These are phyloP conservation scores for Antrozous pallidus DNA, from an alignment of 2,797 vertebrate species.

Conservation along the genomic window DNA sequence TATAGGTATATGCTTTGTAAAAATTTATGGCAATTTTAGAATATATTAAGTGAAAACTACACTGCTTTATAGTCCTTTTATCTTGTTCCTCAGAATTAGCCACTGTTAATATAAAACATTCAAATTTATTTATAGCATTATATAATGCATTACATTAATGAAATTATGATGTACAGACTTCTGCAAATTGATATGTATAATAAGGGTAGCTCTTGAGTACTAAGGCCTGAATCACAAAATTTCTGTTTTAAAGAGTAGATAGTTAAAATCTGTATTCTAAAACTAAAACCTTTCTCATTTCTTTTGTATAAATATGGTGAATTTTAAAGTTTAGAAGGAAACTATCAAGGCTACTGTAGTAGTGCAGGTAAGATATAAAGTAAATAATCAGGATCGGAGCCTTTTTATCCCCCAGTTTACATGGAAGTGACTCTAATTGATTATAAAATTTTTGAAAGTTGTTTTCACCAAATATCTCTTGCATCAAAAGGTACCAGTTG, in stretches of 20 bases:
- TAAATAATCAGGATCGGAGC: background rate
- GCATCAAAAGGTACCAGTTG: background rate
- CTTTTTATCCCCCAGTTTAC: background rate
- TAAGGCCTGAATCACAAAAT: background rate
- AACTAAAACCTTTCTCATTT: background rate
- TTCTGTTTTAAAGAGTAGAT: background rate
- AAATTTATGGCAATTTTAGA: background rate
- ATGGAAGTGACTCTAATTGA: background rate
- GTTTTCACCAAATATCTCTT: background rate
- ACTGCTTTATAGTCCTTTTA: background rate
- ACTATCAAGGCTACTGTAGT: background rate
- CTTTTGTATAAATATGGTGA: background rate
- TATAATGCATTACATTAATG: background rate
- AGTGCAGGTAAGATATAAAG: background rate
- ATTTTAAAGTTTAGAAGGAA: slow-evolving; percentile 20
- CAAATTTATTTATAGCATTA: background rate
- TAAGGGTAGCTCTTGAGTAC: background rate
- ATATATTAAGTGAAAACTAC: background rate
- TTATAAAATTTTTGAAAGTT: background rate
- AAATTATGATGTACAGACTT: background rate
- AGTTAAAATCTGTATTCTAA: background rate
- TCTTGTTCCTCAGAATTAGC: slow-evolving; percentile 1
- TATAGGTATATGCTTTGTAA: background rate
- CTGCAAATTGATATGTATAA: background rate
- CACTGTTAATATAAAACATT: too few relatives aligned